Evolutionary conservation across 2,113 vertebrate species (phyloP), one percentile per base, ranked within the genome.

Genomic region (Sarotherodon lohbergeri): DNA sequence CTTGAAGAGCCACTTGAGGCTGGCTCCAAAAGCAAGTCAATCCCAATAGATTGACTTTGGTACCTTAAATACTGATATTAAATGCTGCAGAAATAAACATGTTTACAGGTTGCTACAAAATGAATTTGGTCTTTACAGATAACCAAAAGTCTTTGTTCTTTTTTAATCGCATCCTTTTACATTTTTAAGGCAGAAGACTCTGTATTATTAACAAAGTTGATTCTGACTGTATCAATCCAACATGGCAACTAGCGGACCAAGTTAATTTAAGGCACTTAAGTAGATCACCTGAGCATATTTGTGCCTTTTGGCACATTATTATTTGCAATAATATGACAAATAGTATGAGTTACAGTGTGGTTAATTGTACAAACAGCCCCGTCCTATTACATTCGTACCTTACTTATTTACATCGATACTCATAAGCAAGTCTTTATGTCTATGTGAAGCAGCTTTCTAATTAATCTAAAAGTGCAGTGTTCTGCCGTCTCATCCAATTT

Each of bases 261-360:
- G 4, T 5, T 54, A 19, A 76, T 76, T 48, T 48, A 76, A 29
- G 68, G 3, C 14, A 32, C 52, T 78, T 3, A 78, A 78, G 43
- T 19, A 5, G 9, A 78, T 78, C 9, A 19, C 1, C 17, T 32
- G 71, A 50, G 43, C 16, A 32, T 12, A 48, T 32, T 50, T 78
- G 27, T 32, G 27, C 73, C 46, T 78, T 78, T 32, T 50, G 16
- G 46, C 27, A 32, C 46, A 2, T 78, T 50, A 50, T 78, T 78
- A 78, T 52, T 52, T 78, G 27, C 27, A n/a, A n/a, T 52, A 32
- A 78, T 78, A 48, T 78, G 16, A 32, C 24, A 78, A 50, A 50
- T 78, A 34, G 17, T 78, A 50, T 12, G 10, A n/a, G 6, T n/a
- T 78, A 11, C 17, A 32, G 10, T 3, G 73, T 52, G 73, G 43